Conservation (phyloP, 2,113 vertebrate species). For the Brevimyrus niger region DNA sequence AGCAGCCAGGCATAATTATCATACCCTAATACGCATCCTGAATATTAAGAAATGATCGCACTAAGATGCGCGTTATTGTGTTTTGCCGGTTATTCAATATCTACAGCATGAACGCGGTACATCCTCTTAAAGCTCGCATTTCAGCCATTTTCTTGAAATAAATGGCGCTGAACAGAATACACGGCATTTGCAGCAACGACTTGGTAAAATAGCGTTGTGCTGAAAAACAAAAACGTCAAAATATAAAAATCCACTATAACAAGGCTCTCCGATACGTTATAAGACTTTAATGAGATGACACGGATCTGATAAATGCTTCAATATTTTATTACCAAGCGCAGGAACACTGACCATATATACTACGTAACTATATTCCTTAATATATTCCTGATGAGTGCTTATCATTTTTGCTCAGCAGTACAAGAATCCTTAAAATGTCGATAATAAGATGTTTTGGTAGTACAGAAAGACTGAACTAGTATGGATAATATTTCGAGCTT, state of each 20-base stretch:
- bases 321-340: not conserved
- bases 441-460: not conserved
- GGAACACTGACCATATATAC: not conserved
- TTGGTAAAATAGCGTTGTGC: not conserved
- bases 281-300: not conserved
- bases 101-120: not conserved
- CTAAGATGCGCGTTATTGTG: not conserved
- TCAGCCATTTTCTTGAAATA: constrained; percentile 14
- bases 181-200: not conserved
- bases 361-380: not conserved
- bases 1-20: not conserved
- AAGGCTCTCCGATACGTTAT: not conserved
- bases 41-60: not conserved
- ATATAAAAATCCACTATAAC: not conserved
- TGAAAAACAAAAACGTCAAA: not conserved
- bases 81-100: not conserved
- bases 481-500: not conserved
- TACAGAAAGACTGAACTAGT: not conserved
- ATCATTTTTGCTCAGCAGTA: not conserved
- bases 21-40: not conserved
- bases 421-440: not conserved
- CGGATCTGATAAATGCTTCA: not conserved
- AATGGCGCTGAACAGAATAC: not conserved
- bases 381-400: not conserved
- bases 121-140: not conserved